These are phyloP conservation scores for Xestia c-nigrum DNA, from an alignment of 2,888 invertebrate species.

Conservation along the genomic window DNA sequence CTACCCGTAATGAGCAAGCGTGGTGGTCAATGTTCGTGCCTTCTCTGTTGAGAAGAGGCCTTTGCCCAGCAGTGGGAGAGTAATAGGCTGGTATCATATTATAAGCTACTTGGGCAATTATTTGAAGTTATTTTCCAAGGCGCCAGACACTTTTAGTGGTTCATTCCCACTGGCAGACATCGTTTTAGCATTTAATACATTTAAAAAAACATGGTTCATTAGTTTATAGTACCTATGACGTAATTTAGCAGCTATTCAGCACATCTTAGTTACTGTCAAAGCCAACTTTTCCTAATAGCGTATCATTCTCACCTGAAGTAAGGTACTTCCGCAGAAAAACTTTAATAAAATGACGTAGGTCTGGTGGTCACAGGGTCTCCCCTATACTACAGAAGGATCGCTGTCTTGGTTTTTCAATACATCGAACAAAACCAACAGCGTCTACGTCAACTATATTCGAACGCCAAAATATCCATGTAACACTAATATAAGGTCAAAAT, in stretches of 20 bases:
- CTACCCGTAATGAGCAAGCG: too few species aligned
- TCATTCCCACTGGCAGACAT: background rate
- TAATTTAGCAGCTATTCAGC: background rate
- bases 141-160: background rate
- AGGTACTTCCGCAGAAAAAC: background rate
- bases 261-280: background rate
- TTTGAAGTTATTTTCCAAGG: background rate
- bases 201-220: background rate
- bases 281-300: background rate
- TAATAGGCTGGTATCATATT: too few species aligned
- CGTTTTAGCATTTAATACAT: background rate
- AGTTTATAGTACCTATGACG: background rate
- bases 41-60: too few species aligned
- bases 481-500: conserved; percentile 9
- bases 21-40: too few species aligned
- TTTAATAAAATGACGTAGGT: background rate
- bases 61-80: too few species aligned
- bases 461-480: background rate
- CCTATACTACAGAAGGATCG: background rate
- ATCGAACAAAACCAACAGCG: background rate
- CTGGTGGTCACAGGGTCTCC: background rate
- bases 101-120: background rate
- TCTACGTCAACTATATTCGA: background rate
- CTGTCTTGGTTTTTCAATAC: background rate
- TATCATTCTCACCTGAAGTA: background rate